phyloP scores from a whole-genome alignment of 37 sponge, comb jelly and placozoan species.

The Halisarca cf. caerulea region DNA sequence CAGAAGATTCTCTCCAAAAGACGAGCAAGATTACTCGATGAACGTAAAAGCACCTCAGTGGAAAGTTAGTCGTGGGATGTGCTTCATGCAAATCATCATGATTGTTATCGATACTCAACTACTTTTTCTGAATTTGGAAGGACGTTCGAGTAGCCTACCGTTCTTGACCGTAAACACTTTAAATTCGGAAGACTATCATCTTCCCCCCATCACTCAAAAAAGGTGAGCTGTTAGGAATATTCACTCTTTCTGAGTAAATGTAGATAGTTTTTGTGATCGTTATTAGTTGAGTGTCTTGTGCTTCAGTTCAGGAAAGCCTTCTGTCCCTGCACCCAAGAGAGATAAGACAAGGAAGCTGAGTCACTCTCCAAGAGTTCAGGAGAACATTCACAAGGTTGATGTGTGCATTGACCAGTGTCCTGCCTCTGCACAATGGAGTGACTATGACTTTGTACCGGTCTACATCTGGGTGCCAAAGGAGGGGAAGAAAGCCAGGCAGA shows the following conservation, averaged over 20 bases:
- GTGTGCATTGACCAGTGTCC: not conserved
- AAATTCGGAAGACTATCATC: not conserved
- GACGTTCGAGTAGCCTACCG: not conserved
- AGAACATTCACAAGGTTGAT: not conserved
- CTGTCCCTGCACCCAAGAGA: not conserved
- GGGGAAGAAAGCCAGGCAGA: not conserved
- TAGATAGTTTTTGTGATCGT: no score
- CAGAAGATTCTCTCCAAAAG: not conserved
- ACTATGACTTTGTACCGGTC: slow-evolving; percentile 18
- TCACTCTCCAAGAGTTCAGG: no score
- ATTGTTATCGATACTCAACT: no score
- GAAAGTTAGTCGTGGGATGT: no score
- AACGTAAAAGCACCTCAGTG: no score
- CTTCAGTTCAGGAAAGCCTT: no score
- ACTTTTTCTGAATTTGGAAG: no score
- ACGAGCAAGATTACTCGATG: no score
- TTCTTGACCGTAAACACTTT: not conserved
- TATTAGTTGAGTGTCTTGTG: no score
- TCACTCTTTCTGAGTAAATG: no score
- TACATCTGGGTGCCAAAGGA: slow-evolving; percentile 25
- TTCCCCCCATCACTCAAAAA: slow-evolving; percentile 8
- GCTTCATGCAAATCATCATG: no score
- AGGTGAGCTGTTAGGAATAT: not conserved
- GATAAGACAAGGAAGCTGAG: not conserved
- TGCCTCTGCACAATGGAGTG: slow-evolving; percentile 4